A percentile compares a stretch with the other conserved stretches of the same genome.
These are phyloP conservation scores for Sarcophaga variegata DNA, from an alignment of 2,888 invertebrate species.

Conservation along the genomic window DNA sequence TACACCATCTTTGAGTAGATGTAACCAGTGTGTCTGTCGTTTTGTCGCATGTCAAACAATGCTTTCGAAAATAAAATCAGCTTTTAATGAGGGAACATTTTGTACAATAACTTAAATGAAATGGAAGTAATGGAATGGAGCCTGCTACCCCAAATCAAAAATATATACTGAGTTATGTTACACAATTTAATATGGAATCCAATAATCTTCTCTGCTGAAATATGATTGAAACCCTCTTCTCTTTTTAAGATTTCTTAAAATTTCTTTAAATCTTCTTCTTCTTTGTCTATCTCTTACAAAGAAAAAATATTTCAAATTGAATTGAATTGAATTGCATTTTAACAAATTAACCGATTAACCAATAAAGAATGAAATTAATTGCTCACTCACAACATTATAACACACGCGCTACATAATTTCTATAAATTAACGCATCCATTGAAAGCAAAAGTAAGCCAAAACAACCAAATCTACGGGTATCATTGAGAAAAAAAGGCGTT, in stretches of 20 bases:
- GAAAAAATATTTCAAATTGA: conserved; percentile 22
- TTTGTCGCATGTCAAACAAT: too few species aligned
- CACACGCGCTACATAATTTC: conserved; percentile 34
- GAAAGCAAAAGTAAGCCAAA: neutral
- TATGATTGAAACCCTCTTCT: too few species aligned
- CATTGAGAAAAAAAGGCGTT: conserved; percentile 32
- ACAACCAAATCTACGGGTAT: conserved; percentile 37
- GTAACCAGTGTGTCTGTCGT: neutral
- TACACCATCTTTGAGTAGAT: conserved; percentile 27
- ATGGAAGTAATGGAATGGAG: too few species aligned
- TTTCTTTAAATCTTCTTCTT: neutral
- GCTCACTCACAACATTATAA: conserved; percentile 10
- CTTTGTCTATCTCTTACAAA: neutral
- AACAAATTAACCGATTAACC: conserved; percentile 35
- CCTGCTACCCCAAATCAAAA: too few species aligned
- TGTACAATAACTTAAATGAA: too few species aligned
- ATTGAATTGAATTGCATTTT: conserved; percentile 46
- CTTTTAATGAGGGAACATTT: too few species aligned
- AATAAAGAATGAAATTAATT: conserved; percentile 46
- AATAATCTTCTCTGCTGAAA: too few species aligned
- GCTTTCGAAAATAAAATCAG: too few species aligned
- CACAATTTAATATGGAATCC: too few species aligned
- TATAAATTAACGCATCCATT: conserved; percentile 28
- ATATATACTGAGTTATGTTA: too few species aligned
- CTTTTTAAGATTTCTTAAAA: neutral